phyloP scores from a whole-genome alignment of 2,888 invertebrate genomes.

The Ptychoptera albimana region DNA sequence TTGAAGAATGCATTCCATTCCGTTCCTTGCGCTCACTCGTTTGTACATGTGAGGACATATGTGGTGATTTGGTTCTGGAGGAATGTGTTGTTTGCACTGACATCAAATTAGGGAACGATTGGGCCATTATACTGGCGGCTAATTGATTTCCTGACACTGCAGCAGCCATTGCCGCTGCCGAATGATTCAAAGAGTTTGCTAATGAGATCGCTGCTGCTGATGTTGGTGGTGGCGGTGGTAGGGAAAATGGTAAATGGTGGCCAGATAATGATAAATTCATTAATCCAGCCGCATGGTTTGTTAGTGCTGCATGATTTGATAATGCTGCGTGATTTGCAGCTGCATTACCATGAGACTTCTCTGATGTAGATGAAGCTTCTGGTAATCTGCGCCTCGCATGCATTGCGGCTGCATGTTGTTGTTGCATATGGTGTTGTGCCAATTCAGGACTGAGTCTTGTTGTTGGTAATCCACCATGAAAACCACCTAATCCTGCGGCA shows the following conservation, averaged over 20 bases:
- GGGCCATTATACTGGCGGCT: conserved; percentile 34
- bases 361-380: conserved; percentile 25
- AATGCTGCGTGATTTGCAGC: not conserved
- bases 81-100: conserved; percentile 27
- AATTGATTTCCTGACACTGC: conserved; percentile 44
- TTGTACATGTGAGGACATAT: conserved; percentile 1
- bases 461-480: conserved; percentile 23
- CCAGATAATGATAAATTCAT: conserved; percentile 42
- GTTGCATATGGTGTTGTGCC: conserved; percentile 19
- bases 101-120: conserved; percentile 38
- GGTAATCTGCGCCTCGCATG: conserved; percentile 37
- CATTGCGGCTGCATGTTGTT: conserved; percentile 24
- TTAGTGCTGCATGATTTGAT: conserved; percentile 10
- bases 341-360: conserved; percentile 21
- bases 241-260: conserved; percentile 43
- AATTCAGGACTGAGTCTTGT: conserved; percentile 25
- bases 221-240: conserved; percentile 43
- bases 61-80: conserved; percentile 2
- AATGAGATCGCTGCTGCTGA: conserved; percentile 39
- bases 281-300: conserved; percentile 37
- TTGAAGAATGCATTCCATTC: conserved; percentile 2
- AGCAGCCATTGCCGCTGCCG: conserved; percentile 38
- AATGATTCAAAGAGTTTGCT: conserved; percentile 39
- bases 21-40: conserved; percentile 13
- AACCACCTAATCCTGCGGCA: conserved; percentile 33